Conservation (phyloP, 2,888 invertebrate genomes). For the Mythimna pallens region DNA sequence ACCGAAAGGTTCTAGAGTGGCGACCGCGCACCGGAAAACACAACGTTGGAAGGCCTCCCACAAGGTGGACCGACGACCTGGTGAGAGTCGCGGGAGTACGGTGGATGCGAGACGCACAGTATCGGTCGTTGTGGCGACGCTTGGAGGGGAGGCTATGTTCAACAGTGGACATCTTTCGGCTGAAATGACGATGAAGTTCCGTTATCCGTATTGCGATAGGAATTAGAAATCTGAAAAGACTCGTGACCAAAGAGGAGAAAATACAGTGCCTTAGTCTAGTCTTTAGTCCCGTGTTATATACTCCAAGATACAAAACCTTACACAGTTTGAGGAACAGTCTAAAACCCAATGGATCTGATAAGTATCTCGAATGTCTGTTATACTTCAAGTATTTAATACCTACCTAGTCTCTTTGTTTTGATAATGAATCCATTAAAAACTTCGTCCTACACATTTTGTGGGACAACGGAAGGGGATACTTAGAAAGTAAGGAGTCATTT, state of each 20-base stretch:
- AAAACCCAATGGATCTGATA: conserved; percentile 8
- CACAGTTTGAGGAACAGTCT: conserved; percentile 5
- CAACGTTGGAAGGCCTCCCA: too few species aligned
- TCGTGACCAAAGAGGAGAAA: neutral
- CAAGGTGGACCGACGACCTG: too few species aligned
- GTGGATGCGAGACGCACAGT: too few species aligned
- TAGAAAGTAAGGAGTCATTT: neutral
- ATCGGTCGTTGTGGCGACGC: too few species aligned
- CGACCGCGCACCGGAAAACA: too few species aligned
- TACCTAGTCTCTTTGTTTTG: conserved; percentile 3
- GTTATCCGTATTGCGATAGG: neutral
- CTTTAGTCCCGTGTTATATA: conserved; percentile 1
- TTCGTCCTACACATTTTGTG: conserved; percentile 9
- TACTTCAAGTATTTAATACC: conserved; percentile 21
- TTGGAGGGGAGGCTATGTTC: too few species aligned
- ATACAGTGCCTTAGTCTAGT: neutral
- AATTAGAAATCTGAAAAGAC: neutral
- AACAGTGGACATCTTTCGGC: too few species aligned
- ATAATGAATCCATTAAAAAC: conserved; percentile 19
- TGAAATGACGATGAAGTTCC: too few species aligned
- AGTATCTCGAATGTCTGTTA: neutral
- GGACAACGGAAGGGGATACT: neutral
- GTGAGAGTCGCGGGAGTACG: too few species aligned
- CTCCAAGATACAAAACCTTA: neutral
- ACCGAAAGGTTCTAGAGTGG: too few species aligned